Percentiles rank a stretch among this genome's conserved stretches.
These are phyloP conservation scores for Sebastes itinus DNA, from an alignment of 2,797 vertebrate species.

Conservation along the genomic window DNA sequence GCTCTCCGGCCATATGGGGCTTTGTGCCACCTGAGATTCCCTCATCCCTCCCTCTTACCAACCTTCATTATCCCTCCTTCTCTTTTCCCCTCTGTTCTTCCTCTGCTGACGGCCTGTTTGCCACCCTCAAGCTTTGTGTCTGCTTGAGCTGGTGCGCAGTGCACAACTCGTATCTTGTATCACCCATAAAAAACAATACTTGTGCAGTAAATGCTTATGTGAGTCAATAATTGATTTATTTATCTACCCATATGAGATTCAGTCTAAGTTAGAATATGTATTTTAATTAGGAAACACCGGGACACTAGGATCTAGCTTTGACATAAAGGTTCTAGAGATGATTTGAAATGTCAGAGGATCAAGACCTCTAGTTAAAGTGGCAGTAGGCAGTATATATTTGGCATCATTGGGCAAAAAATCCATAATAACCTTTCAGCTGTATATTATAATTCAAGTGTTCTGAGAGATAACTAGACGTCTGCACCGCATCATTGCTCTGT, in stretches of 20 bases:
- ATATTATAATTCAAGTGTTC: too few relatives aligned
- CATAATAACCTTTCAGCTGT: too few relatives aligned
- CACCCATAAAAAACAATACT: neutral
- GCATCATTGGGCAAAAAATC: too few relatives aligned
- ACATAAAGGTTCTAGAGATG: neutral
- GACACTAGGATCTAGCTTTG: neutral
- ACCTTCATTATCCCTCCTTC: neutral
- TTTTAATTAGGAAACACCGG: neutral
- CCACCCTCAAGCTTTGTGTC: neutral
- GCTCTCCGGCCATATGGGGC: neutral
- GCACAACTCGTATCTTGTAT: neutral
- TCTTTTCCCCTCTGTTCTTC: neutral
- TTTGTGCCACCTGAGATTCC: constrained; percentile 32
- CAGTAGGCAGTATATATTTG: too few relatives aligned
- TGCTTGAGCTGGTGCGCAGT: neutral
- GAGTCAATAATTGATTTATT: neutral
- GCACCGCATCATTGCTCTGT: too few relatives aligned
- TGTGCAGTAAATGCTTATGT: neutral
- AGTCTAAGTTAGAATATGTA: neutral
- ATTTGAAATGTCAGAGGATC: neutral
- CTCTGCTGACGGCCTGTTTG: neutral
- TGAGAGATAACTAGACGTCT: too few relatives aligned
- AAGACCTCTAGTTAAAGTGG: fast-evolving
- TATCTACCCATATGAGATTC: too few relatives aligned
- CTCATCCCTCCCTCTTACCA: neutral